phyloP scores from a whole-genome alignment of 2,797 vertebrate genomes.

The Propithecus perrieri region DNA sequence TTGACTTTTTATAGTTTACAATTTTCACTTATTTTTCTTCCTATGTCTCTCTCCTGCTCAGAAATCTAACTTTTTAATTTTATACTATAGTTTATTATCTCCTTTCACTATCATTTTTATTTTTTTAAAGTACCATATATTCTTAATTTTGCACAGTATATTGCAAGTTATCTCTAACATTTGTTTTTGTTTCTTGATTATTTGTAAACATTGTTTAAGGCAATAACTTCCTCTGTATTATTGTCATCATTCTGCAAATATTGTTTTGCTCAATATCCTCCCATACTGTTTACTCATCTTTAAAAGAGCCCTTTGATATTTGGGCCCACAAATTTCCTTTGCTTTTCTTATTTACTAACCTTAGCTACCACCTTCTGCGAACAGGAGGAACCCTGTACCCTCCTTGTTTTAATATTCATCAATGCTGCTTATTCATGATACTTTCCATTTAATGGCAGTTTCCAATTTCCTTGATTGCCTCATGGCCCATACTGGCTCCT shows the following conservation, averaged over 20 bases:
- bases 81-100: background rate
- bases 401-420: background rate
- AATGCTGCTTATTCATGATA: accelerated
- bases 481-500: background rate
- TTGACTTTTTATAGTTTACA: background rate
- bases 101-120: background rate
- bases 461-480: background rate
- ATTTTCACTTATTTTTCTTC: background rate
- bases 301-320: background rate
- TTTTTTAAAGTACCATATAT: background rate
- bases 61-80: background rate
- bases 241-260: background rate
- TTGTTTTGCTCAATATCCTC: background rate
- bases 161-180: background rate
- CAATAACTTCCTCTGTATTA: background rate
- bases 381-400: background rate
- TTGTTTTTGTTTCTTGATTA: background rate
- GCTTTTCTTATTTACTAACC: background rate
- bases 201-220: background rate
- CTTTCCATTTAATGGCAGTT: background rate
- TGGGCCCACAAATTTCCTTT: background rate
- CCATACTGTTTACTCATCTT: background rate
- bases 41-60: background rate
- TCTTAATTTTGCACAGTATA: background rate
- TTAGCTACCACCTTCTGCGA: background rate